Evolutionary conservation across 2,888 invertebrate species (phyloP), one percentile per base, ranked within the genome.

Genomic region (Chydorus sphaericus): DNA sequence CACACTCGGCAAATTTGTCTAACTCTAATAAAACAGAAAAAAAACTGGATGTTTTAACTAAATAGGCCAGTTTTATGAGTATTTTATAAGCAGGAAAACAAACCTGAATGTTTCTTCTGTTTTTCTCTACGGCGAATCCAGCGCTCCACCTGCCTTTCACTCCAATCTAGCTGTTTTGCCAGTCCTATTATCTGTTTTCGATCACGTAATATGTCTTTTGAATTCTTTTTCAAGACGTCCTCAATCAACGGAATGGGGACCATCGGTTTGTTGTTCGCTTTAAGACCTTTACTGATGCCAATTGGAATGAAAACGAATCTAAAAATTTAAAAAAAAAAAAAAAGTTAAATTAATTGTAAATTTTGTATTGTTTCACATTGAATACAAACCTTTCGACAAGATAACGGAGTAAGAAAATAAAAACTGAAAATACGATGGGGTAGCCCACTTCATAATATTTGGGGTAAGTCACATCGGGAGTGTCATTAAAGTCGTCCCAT

Each of bases 1-100:
- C 79, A 67, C 86, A 89, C 73, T 94, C 93, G 66, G 85, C 85
- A 73, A 94, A 94, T 71, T 93, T 92, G 50, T 83, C 81, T 63
- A 93, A 75, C 4, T 85, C 86, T 26, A n/a, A n/a, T n/a, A n/a
- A n/a, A n/a, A n/a, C n/a, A n/a, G n/a, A n/a, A n/a, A n/a, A n/a
- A n/a, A n/a, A n/a, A n/a, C n/a, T n/a, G n/a, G n/a, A n/a, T n/a
- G n/a, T n/a, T n/a, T n/a, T n/a, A n/a, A n/a, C n/a, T n/a, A n/a
- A n/a, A n/a, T n/a, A n/a, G n/a, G n/a, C n/a, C n/a, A n/a, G n/a
- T n/a, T n/a, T n/a, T n/a, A n/a, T n/a, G n/a, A n/a, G n/a, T n/a
- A n/a, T 72, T 84, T 79, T 67, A 86, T 89, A n/a, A n/a, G n/a
- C 73, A 94, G 93, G 50, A 83, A 81, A 63, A 93, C 75, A 26